These are phyloP conservation scores for Gonioctena quinquepunctata DNA, from an alignment of 1,140 invertebrate genomes.

Conservation along the genomic window DNA sequence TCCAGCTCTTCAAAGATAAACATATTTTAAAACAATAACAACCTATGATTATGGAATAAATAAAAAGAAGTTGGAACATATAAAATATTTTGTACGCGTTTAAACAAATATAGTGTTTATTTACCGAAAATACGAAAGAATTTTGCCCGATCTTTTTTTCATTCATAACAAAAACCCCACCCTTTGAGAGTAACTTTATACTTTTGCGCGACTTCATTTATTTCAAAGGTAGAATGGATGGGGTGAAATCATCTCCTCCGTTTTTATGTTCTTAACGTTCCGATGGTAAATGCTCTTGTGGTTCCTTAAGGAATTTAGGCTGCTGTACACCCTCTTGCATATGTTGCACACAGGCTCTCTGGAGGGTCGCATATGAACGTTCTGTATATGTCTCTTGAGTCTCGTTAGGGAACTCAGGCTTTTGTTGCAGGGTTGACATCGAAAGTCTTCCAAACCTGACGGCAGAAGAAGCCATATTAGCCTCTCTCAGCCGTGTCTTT, in stretches of 20 bases:
- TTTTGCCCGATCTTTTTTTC: neutral
- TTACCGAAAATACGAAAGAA: neutral
- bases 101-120: neutral
- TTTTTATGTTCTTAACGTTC: slow-evolving; percentile 61
- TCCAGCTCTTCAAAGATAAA: slow-evolving; percentile 13
- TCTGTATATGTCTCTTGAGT: slow-evolving; percentile 84
- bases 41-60: slow-evolving; percentile 22
- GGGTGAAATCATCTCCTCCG: slow-evolving; percentile 49
- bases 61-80: slow-evolving; percentile 17
- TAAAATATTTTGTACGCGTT: slow-evolving; percentile 20
- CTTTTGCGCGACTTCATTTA: neutral
- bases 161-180: neutral
- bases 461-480: slow-evolving; percentile 48
- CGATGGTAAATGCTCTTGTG: slow-evolving; percentile 89
- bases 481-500: slow-evolving; percentile 35
- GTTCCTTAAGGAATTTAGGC: slow-evolving; percentile 82
- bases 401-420: slow-evolving; percentile 80
- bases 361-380: slow-evolving; percentile 82
- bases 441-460: slow-evolving; percentile 72
- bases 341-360: slow-evolving; percentile 86
- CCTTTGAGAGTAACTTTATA: neutral
- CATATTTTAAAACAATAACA: slow-evolving; percentile 23
- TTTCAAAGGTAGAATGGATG: slow-evolving; percentile 52
- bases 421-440: slow-evolving; percentile 87
- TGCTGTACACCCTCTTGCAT: slow-evolving; percentile 85